Percentiles rank a stretch among this genome's conserved stretches.
Evolutionary conservation across 1,140 invertebrate species (phyloP).

Genomic region (Adoxophyes honmai): DNA sequence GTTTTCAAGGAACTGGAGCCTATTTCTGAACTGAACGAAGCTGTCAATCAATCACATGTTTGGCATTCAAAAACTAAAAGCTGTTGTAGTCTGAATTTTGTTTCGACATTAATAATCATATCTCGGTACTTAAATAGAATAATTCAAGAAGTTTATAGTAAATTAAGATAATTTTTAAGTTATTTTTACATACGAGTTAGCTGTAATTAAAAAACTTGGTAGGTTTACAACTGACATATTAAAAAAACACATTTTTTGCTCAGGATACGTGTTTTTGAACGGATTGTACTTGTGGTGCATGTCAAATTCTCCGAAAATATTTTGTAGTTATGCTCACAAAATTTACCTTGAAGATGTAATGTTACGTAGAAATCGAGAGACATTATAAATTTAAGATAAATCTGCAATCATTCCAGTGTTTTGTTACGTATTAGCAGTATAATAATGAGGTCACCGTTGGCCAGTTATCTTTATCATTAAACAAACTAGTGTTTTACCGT

Average conservation of each 20-base stretch:
- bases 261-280: neutral
- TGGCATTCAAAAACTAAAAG: neutral
- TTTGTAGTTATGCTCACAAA: neutral
- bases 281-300: neutral
- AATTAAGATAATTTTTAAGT: too few species aligned
- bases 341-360: slow-evolving; percentile 8
- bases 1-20: too few species aligned
- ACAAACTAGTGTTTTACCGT: slow-evolving; percentile 35
- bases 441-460: slow-evolving; percentile 45
- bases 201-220: too few species aligned
- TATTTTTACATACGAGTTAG: too few species aligned
- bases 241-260: too few species aligned
- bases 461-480: slow-evolving; percentile 52
- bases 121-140: too few species aligned
- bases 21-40: too few species aligned
- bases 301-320: slow-evolving; percentile 13
- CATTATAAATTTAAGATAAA: slow-evolving; percentile 19
- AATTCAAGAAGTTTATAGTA: too few species aligned
- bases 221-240: too few species aligned
- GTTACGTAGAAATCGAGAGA: neutral
- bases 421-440: slow-evolving; percentile 33
- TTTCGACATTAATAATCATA: too few species aligned
- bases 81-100: too few species aligned
- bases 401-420: slow-evolving; percentile 51
- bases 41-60: slow-evolving; percentile 16